Percentiles rank a stretch among this genome's conserved stretches.
phyloP scores from a whole-genome alignment of 2,888 invertebrate species.

The Neoitamus cyanurus region DNA sequence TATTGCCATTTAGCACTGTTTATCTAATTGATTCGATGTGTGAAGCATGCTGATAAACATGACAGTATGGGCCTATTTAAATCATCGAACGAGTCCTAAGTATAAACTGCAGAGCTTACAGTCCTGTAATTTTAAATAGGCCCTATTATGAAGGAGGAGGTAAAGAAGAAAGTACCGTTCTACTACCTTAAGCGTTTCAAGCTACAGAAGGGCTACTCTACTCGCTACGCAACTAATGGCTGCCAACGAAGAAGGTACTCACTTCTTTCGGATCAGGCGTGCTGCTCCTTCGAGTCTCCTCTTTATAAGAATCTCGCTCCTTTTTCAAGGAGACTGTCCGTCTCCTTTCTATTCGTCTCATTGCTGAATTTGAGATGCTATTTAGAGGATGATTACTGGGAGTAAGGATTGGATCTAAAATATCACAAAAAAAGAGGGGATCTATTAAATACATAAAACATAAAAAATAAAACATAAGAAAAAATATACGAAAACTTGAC shows the following conservation, averaged over 20 bases:
- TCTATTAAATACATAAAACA: not conserved
- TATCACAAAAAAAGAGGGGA: not conserved
- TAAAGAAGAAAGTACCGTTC: conserved; percentile 8
- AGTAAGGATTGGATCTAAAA: conserved; percentile 24
- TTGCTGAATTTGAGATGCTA: conserved; percentile 52
- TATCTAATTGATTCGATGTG: not conserved
- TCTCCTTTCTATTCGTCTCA: conserved; percentile 60
- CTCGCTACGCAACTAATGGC: not conserved
- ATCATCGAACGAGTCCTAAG: no score
- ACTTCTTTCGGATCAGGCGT: conserved; percentile 68
- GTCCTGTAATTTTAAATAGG: not conserved
- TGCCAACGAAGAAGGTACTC: conserved; percentile 51
- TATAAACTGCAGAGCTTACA: no score
- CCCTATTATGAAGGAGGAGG: not conserved
- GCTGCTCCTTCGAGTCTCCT: conserved; percentile 66
- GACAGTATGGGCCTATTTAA: not conserved
- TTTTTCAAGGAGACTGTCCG: conserved; percentile 64
- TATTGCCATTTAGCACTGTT: not conserved
- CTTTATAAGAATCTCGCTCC: conserved; percentile 59
- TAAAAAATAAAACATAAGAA: not conserved
- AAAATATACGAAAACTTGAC: not conserved
- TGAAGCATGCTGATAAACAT: not conserved
- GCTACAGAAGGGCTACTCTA: not conserved
- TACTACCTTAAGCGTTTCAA: not conserved
- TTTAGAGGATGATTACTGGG: conserved; percentile 45